Evolutionary conservation across 2,113 vertebrate genomes (phyloP).

Genomic region (Thamnophis sirtalis): DNA sequence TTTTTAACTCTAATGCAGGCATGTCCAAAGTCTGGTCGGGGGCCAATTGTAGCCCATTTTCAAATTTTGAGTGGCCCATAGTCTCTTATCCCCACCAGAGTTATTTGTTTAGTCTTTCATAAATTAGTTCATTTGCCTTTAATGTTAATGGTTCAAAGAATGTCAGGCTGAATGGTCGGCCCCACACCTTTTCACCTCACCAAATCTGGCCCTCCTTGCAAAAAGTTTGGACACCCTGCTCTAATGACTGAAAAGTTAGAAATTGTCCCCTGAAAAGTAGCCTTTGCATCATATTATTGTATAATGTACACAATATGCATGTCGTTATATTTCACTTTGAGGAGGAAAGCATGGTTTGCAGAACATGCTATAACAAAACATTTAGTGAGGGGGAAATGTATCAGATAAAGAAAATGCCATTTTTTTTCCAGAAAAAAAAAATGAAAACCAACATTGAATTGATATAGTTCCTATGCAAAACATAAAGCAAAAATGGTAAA

Average conservation of each 20-base stretch:
- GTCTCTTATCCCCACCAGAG: too few relatives aligned
- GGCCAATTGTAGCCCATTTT: too few relatives aligned
- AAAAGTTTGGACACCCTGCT: not conserved
- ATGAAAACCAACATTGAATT: not conserved
- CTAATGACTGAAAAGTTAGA: not conserved
- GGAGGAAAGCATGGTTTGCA: conserved; percentile 34
- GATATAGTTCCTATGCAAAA: too few relatives aligned
- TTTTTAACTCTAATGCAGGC: not conserved
- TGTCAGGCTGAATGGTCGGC: too few relatives aligned
- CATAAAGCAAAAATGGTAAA: not conserved
- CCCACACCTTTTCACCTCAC: too few relatives aligned
- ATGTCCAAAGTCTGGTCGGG: too few relatives aligned
- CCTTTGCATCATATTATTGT: conserved; percentile 4
- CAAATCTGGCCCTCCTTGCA: too few relatives aligned
- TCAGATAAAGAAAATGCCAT: not conserved
- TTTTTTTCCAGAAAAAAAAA: conserved; percentile 2
- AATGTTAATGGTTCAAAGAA: too few relatives aligned
- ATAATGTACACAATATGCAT: conserved; percentile 19
- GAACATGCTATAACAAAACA: conserved; percentile 16
- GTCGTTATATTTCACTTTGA: not conserved
- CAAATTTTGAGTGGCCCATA: too few relatives aligned
- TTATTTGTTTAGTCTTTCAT: too few relatives aligned
- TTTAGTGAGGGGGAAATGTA: conserved; percentile 20
- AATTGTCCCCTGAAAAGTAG: conserved; percentile 7
- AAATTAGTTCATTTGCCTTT: too few relatives aligned